Evolutionary conservation across 2,888 invertebrate species (phyloP).

Genomic region (Agriopis marginaria): DNA sequence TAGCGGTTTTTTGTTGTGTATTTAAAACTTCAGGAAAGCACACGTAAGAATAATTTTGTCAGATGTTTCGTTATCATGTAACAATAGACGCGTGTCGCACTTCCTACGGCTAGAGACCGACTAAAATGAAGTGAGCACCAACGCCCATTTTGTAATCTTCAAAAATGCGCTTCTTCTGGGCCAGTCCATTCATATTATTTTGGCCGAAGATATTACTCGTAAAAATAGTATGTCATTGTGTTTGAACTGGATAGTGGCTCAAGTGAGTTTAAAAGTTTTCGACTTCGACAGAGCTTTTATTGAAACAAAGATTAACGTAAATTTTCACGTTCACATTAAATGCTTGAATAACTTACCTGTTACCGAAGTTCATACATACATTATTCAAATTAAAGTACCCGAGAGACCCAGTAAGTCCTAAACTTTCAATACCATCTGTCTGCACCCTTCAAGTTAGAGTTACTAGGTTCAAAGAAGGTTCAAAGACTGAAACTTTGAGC

Average conservation of each 20-base stretch:
- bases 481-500: slow-evolving; percentile 36
- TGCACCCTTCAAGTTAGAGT: slow-evolving; percentile 3
- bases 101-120: no score
- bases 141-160: no score
- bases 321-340: slow-evolving; percentile 15
- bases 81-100: no score
- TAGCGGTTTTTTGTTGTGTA: no score
- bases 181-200: no score
- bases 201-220: no score
- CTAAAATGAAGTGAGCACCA: no score
- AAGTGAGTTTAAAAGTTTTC: slow-evolving; percentile 1
- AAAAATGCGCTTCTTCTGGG: no score
- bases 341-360: slow-evolving; percentile 8
- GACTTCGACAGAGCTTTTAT: neutral
- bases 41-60: no score
- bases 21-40: no score
- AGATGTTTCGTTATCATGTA: no score
- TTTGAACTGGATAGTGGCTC: neutral
- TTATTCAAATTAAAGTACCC: slow-evolving; percentile 33
- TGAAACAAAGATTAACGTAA: slow-evolving; percentile 7
- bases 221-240: no score
- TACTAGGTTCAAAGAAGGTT: slow-evolving; percentile 4
- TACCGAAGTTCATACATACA: slow-evolving; percentile 23
- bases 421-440: slow-evolving; percentile 16
- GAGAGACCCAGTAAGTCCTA: slow-evolving; percentile 16